Base-by-base conservation (phyloP, 2,797 vertebrate genomes). In the Trematomus bernacchii region DNA sequence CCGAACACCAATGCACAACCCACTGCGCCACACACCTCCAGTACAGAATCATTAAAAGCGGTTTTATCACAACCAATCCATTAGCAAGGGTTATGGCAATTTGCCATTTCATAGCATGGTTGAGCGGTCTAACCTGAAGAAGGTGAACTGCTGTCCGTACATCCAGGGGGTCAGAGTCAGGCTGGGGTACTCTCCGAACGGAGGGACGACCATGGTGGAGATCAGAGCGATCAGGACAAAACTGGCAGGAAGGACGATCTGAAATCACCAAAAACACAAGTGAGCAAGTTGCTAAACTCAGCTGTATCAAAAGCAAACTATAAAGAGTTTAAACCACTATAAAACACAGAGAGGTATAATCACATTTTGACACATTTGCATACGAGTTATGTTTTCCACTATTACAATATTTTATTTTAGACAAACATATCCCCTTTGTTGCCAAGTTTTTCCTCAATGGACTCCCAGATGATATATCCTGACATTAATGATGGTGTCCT, bases 111-210 rank as follows among this genome's bases (percentile, higher is more conserved):
- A 37, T 37, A 2, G 7, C 33, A 37, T 37, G 33, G 33, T 37
- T 37, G 6, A 7, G 33, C 33, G 40, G 9, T 62, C 89, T 79
- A 52, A 99, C 98, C 98, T 98, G 93, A 99, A 93, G 92, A 99
- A 99, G 59, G 94, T 97, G 72, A 96, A 94, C 85, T 99, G 98
- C 6, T 96, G 93, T 71, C 98, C 97, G 1, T 99, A 99, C 92
- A 99, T 97, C 98, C 98, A 99, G 40, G 98, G 98, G 9, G 94
- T 96, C 71, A 99, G 95, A 5, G 94, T 96, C 88, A 99, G 93
- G 78, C 96, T 96, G 0, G 97, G 97, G 79, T 98, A 98, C 90
- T 99, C 97, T 74, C 97, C 97, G 84, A 99, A 99, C 0, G 97
- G 96, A 75, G 98, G 98, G 65, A 99, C 91, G 48, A 99, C 89